These are phyloP conservation scores for Siniperca obscura DNA, from an alignment of 2,797 vertebrate genomes.

Conservation along the genomic window DNA sequence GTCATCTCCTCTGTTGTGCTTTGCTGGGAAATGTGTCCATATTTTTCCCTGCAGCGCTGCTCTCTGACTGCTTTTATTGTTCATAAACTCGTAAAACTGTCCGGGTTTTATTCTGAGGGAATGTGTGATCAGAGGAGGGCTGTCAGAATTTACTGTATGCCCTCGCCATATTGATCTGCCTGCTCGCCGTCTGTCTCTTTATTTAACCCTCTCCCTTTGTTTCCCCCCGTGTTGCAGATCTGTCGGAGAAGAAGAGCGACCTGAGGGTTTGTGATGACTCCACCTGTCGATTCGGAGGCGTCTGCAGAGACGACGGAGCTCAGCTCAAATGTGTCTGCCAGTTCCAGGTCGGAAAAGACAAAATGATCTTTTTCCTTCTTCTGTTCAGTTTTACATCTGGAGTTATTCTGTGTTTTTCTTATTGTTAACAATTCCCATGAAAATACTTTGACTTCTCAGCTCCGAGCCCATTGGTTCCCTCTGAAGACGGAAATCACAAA, in stretches of 20 bases:
- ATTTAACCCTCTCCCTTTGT: background rate
- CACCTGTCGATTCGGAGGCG: constrained; percentile 92
- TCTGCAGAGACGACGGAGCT: constrained; percentile 92
- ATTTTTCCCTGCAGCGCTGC: constrained; percentile 11
- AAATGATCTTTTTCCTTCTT: background rate
- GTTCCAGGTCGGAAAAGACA: constrained; percentile 87
- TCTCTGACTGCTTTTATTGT: constrained; percentile 21
- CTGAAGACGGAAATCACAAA: no score
- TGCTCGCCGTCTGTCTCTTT: background rate
- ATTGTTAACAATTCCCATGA: background rate
- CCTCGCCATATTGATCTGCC: constrained; percentile 14
- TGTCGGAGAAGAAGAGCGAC: constrained; percentile 91
- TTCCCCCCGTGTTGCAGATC: constrained; percentile 78
- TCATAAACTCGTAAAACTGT: constrained; percentile 30
- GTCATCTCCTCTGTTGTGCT: background rate
- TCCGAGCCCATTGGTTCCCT: background rate
- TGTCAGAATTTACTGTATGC: background rate
- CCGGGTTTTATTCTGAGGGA: background rate
- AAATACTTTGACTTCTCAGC: background rate
- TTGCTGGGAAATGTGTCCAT: background rate
- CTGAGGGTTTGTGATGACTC: constrained; percentile 91
- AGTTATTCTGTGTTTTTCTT: background rate
- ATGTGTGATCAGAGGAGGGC: constrained; percentile 1
- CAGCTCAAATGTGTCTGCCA: constrained; percentile 93
- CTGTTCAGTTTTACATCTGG: background rate